Base-by-base conservation (phyloP, 2,797 vertebrate genomes). In the Bradypus variegatus region DNA sequence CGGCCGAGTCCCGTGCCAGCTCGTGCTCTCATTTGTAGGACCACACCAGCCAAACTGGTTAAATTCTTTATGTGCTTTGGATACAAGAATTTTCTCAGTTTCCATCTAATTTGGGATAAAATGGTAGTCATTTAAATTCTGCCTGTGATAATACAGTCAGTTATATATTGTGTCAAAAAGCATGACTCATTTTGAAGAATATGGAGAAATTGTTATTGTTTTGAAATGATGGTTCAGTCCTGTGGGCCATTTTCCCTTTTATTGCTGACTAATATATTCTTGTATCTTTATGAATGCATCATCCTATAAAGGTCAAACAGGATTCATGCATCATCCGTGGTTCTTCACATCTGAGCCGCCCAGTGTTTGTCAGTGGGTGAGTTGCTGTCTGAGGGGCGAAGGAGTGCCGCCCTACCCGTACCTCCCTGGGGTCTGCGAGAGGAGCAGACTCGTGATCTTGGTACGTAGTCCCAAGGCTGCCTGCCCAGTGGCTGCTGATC, bases 341-440 rank as follows among this genome's bases (percentile, higher is more conserved):
- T 99, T 98, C 97, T 97, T 99, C 93, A 98, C 96, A 70, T 93
- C 97, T 6, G 98, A 99, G 89, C 99, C 99, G 72, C 99, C 99
- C 14, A 98, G 98, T 94, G 98, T 99, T 93, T 98, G 99, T 94
- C 97, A 98, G 95, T 99, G 99, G 99, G 97, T 99, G 95, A 99
- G 98, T 94, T 98, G 97, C 91, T 99, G 98, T 95, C 96, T 99
- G 92, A 98, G 98, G 92, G 98, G 98, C 25, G 98, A 98, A 93
- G 97, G 97, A 76, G 96, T 97, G 33, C 93, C 96, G 0, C 98
- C 98, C 16, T 99, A 99, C 75, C 99, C 99, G 38, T 98, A 98
- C 95, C 97, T 99, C 65, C 98, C 98, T 4, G 97, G 97, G 88
- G 98, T 99, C 96, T 99, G 99, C 95, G 98, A 98, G 90, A 98